These are phyloP conservation scores for Lucifuga dentata DNA, from an alignment of 2,113 vertebrate genomes.

Conservation along the genomic window DNA sequence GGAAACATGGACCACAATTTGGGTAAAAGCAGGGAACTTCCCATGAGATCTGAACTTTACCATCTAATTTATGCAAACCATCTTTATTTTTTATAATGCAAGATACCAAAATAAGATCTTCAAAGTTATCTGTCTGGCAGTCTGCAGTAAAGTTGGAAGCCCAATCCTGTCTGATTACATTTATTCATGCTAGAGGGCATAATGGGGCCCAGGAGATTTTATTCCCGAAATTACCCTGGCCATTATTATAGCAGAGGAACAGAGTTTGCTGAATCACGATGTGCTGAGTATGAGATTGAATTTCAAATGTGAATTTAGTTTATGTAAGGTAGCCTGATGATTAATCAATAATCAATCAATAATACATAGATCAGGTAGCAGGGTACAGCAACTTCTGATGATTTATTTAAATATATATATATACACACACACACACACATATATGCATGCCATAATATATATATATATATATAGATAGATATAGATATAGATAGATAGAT, in stretches of 20 bases:
- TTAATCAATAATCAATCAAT: neutral
- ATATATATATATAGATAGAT: too few relatives aligned
- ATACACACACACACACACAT: too few relatives aligned
- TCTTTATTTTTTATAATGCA: slow-evolving; percentile 1
- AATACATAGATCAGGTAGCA: neutral
- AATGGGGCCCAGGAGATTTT: slow-evolving; percentile 25
- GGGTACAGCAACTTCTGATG: neutral
- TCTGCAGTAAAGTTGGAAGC: slow-evolving; percentile 16
- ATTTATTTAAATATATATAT: too few relatives aligned
- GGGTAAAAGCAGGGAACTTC: neutral
- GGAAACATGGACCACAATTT: neutral
- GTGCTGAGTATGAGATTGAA: slow-evolving; percentile 26
- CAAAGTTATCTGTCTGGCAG: slow-evolving; percentile 14
- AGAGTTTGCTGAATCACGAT: slow-evolving; percentile 18
- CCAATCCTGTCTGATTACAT: slow-evolving; percentile 18
- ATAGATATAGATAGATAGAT: too few relatives aligned
- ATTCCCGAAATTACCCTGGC: slow-evolving; percentile 26
- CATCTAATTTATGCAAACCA: neutral
- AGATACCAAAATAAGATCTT: neutral
- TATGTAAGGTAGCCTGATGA: neutral
- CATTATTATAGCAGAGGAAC: slow-evolving; percentile 5
- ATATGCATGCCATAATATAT: too few relatives aligned
- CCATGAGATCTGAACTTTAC: neutral
- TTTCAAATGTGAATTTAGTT: slow-evolving; percentile 30
- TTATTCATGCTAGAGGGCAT: slow-evolving; percentile 29